Percentiles rank a stretch among this genome's conserved stretches.
phyloP scores from a whole-genome alignment of 2,888 invertebrate genomes.

The Helicoverpa assulta region DNA sequence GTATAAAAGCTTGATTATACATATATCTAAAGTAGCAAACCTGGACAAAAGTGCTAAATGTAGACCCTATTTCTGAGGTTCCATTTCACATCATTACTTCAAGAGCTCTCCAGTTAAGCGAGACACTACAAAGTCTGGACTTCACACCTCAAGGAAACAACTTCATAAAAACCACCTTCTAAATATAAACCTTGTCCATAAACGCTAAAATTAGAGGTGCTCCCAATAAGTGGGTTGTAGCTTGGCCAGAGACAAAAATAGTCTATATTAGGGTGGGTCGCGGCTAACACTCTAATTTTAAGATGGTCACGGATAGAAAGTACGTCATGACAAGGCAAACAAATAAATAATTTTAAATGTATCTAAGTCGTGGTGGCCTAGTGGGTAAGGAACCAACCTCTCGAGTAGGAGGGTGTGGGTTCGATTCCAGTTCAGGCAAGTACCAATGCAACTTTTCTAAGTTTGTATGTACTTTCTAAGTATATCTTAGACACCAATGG shows the following conservation, averaged over 20 bases:
- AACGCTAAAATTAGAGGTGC: constrained; percentile 61
- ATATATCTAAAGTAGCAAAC: too few species aligned
- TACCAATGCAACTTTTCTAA: too few species aligned
- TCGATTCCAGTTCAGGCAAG: too few species aligned
- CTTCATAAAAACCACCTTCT: constrained; percentile 50
- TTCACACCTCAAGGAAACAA: constrained; percentile 45
- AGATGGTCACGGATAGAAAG: constrained; percentile 50
- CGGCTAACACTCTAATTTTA: constrained; percentile 49
- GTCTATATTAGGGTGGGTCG: constrained; percentile 74
- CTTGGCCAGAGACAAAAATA: constrained; percentile 70
- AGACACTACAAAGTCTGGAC: constrained; percentile 27
- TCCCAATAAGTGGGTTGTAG: constrained; percentile 68
- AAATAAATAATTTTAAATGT: constrained; percentile 45
- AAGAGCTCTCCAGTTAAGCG: constrained; percentile 34
- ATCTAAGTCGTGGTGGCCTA: too few species aligned
- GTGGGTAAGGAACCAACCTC: too few species aligned
- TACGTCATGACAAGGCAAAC: constrained; percentile 44
- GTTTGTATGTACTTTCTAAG: too few species aligned
- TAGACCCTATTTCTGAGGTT: neutral
- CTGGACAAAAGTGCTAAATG: neutral
- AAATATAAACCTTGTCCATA: constrained; percentile 51
- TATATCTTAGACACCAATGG: too few species aligned
- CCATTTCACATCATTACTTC: constrained; percentile 44
- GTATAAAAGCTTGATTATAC: too few species aligned
- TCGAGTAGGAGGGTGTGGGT: too few species aligned